These are phyloP conservation scores for Lapara coniferarum DNA, from an alignment of 2,888 invertebrate species.

Conservation along the genomic window DNA sequence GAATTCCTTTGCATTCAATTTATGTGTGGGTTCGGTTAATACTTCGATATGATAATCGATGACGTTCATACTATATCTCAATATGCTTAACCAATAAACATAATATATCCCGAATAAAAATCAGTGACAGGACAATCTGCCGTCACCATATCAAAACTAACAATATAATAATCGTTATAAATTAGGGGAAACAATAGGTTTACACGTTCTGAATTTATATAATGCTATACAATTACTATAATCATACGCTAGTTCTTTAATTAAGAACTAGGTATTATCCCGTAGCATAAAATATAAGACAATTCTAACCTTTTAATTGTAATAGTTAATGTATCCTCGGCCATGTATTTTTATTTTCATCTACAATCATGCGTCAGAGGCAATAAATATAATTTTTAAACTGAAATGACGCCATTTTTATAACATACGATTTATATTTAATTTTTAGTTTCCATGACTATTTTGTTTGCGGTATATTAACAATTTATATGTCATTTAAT, in stretches of 20 bases:
- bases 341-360: conserved; percentile 11
- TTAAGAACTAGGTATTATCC: conserved; percentile 3
- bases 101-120: background rate
- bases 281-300: background rate
- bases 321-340: background rate
- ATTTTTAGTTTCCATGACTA: background rate
- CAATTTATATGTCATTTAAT: background rate
- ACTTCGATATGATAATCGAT: background rate
- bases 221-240: background rate
- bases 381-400: background rate
- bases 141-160: conserved; percentile 3
- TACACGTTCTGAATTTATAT: background rate
- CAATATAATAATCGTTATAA: conserved; percentile 2
- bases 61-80: background rate
- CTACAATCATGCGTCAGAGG: conserved; percentile 8
- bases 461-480: conserved; percentile 4
- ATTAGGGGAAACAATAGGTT: conserved; percentile 5
- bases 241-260: conserved; percentile 2
- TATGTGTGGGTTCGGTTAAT: background rate
- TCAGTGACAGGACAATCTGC: background rate
- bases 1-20: background rate
- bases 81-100: background rate
- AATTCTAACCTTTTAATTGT: background rate
- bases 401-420: background rate
- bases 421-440: background rate